Percentiles rank a stretch among this genome's conserved stretches.
phyloP scores from a whole-genome alignment of 2,113 vertebrate species.

The western clawed frog (Xenopus tropicalis) region UCB_Xtro_10.0 CM004445.2:130290001-130290500 shows the following conservation, averaged over 20 bases:
- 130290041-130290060: too few relatives aligned
- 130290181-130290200: slow-evolving; percentile 46
- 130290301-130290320: slow-evolving; percentile 14
- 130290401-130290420: background rate
- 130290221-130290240: slow-evolving; percentile 46
- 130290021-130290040: too few relatives aligned
- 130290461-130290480: background rate
- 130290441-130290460: background rate
- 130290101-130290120: too few relatives aligned
- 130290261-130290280: slow-evolving; percentile 43
- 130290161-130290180: slow-evolving; percentile 20
- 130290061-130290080: too few relatives aligned
- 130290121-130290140: slow-evolving; percentile 3
- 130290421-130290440: slow-evolving; percentile 5
- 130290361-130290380: slow-evolving; percentile 16
- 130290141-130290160: background rate
- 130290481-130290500: slow-evolving; percentile 26
- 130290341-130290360: slow-evolving; percentile 4
- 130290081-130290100: too few relatives aligned
- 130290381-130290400: slow-evolving; percentile 6
- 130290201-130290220: slow-evolving; percentile 46
- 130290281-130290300: slow-evolving; percentile 34
- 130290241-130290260: slow-evolving; percentile 45
- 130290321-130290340: slow-evolving; percentile 28
- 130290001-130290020: too few relatives aligned